Evolutionary conservation across 2,888 invertebrate species (phyloP).

Genomic region (Melinaea marsaeus): DNA sequence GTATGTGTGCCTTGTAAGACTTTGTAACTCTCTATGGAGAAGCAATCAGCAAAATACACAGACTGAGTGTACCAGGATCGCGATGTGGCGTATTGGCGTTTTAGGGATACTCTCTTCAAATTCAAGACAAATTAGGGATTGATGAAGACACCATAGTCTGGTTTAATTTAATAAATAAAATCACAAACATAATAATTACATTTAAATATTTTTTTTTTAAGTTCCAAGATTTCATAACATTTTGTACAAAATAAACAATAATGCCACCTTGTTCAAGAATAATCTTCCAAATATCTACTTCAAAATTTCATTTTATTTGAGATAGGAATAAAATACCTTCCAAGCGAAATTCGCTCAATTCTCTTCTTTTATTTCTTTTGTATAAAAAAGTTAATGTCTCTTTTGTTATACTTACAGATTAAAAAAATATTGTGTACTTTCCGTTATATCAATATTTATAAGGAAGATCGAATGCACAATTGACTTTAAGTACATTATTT

Average conservation of each 20-base stretch:
- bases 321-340: slow-evolving; percentile 1
- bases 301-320: background rate
- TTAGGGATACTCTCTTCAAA: slow-evolving; percentile 28
- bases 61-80: slow-evolving; percentile 24
- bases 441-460: background rate
- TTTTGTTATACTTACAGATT: background rate
- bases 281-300: background rate
- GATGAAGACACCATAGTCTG: slow-evolving; percentile 38
- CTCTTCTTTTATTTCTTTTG: background rate
- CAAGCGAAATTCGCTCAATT: background rate
- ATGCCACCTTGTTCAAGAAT: too few relatives aligned
- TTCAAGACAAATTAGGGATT: slow-evolving; percentile 36
- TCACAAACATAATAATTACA: too few relatives aligned
- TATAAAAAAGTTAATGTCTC: background rate
- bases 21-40: slow-evolving; percentile 31
- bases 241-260: too few relatives aligned
- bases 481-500: slow-evolving; percentile 2
- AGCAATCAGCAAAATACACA: slow-evolving; percentile 24
- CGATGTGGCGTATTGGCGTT: slow-evolving; percentile 34
- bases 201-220: too few relatives aligned
- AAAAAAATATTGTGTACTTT: background rate
- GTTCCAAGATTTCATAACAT: too few relatives aligned
- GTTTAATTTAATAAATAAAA: slow-evolving; percentile 14
- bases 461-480: too few relatives aligned
- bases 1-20: slow-evolving; percentile 4